These are phyloP conservation scores for Olivierus martensii DNA, from an alignment of 1,140 invertebrate species.

Conservation along the genomic window DNA sequence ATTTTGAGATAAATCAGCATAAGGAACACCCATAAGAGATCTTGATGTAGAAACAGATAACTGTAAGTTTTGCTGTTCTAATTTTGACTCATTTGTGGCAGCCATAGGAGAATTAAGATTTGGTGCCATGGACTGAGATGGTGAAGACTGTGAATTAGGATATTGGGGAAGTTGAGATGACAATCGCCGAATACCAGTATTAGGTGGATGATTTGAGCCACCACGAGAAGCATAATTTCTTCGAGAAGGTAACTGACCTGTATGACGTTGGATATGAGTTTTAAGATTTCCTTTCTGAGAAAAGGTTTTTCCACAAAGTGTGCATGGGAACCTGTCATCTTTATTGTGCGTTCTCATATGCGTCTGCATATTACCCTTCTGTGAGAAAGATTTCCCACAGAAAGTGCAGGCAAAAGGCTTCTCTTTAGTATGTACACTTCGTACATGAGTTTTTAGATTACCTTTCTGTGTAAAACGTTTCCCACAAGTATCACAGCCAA, in stretches of 20 bases:
- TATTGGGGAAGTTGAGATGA: not conserved
- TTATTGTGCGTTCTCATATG: conserved; percentile 94
- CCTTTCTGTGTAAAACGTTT: conserved; percentile 31
- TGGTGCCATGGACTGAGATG: conserved; percentile 14
- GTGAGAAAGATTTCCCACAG: conserved; percentile 28
- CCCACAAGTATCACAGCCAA: conserved; percentile 29
- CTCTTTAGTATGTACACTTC: conserved; percentile 65
- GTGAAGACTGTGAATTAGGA: conserved; percentile 10
- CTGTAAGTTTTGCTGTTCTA: no score
- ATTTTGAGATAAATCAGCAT: not conserved
- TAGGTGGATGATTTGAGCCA: not conserved
- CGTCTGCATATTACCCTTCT: conserved; percentile 55
- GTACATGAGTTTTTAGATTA: conserved; percentile 85
- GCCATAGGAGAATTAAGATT: conserved; percentile 4
- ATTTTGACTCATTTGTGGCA: no score
- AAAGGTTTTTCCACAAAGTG: conserved; percentile 37
- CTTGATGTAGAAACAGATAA: not conserved
- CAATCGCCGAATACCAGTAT: not conserved
- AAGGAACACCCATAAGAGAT: not conserved
- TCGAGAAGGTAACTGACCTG: conserved; percentile 65
- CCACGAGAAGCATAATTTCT: conserved; percentile 49
- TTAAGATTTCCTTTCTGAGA: conserved; percentile 45
- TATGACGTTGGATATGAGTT: conserved; percentile 47
- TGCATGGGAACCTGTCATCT: conserved; percentile 20
- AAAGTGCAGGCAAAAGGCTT: conserved; percentile 24